phyloP scores from a whole-genome alignment of 2,113 vertebrate genomes.

The Taxidea taxus region DNA sequence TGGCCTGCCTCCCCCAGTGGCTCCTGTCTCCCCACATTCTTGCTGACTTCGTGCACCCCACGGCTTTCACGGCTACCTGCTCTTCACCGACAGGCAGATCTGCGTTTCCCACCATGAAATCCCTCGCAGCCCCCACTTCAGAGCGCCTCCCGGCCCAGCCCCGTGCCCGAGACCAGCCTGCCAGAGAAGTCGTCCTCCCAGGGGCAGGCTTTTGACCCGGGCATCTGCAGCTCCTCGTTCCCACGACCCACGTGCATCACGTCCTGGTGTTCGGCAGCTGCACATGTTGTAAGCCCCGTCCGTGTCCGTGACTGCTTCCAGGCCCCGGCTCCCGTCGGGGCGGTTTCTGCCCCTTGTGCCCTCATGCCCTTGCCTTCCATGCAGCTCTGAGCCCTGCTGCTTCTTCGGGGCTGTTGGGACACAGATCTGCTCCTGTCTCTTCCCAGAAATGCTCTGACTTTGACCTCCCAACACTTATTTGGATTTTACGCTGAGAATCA shows the following conservation, averaged over 20 bases:
- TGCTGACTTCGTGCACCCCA: too few relatives aligned
- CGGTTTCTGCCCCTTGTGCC: too few relatives aligned
- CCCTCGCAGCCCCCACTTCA: not conserved
- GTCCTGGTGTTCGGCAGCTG: too few relatives aligned
- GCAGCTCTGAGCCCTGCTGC: not conserved
- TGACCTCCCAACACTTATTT: not conserved
- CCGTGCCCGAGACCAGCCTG: not conserved
- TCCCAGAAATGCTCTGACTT: not conserved
- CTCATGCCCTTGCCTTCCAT: not conserved
- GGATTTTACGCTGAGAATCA: not conserved
- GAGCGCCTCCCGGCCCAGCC: not conserved
- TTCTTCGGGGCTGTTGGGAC: not conserved
- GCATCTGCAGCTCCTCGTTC: not conserved
- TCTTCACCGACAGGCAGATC: not conserved
- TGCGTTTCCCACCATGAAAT: not conserved
- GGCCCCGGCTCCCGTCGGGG: not conserved
- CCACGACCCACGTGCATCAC: not conserved
- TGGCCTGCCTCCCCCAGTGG: not conserved
- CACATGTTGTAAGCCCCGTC: not conserved
- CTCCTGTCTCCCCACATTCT: not conserved
- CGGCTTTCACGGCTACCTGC: not conserved
- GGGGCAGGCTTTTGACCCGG: not conserved
- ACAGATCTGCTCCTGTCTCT: not conserved
- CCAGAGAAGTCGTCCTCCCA: not conserved
- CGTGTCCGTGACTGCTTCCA: not conserved